Base-by-base conservation (phyloP, 1,140 invertebrate genomes). In the Drosophila arawakana region DNA sequence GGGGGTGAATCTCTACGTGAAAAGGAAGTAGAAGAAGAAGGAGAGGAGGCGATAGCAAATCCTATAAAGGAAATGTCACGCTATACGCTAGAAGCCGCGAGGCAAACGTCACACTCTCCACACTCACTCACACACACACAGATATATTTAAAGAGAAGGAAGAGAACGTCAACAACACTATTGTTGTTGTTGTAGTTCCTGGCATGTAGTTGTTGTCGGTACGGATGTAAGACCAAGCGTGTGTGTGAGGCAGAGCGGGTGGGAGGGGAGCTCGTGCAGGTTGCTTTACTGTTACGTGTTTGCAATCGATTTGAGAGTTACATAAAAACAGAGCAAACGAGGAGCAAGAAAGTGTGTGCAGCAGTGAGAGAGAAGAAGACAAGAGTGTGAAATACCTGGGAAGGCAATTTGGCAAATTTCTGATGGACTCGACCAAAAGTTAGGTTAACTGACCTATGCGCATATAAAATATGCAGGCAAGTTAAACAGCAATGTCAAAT, bases 261-360 rank as follows among this genome's bases (percentile, higher is more conserved):
- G 62, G 25, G 30, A 34, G 8, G 49, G 55, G 41, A 59, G 47
- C 73, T 43, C 47, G 76, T 74, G 80, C 81, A 84, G 81, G 73
- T 77, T 80, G 75, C 72, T 69, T 60, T 77, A 83, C 77, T 86
- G 83, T 86, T 88, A 88, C 84, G 84, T 88, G 80, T 88, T 90
- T 88, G 81, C 84, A 84, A 88, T 88, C 84, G 84, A 88, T 88
- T 88, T 88, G 84, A 88, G 86, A 88, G 84, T 88, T 88, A 88
- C 80, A 88, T 88, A 88, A 88, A 88, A 86, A 82, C 61, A 77
- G 68, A 84, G 62, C 71, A n/a, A 77, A 58, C 43, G 62, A 18
- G 50, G 50, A 55, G 39, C 39, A 44, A 58, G 37, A 7, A 25
- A 50, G 7, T 13, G 65, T 47, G 49, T 59, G 59, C 30, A 69